Evolutionary conservation across 2,797 vertebrate genomes (phyloP), one percentile per base, ranked within the genome.

Genomic region (Novumbra hubbsi): DNA sequence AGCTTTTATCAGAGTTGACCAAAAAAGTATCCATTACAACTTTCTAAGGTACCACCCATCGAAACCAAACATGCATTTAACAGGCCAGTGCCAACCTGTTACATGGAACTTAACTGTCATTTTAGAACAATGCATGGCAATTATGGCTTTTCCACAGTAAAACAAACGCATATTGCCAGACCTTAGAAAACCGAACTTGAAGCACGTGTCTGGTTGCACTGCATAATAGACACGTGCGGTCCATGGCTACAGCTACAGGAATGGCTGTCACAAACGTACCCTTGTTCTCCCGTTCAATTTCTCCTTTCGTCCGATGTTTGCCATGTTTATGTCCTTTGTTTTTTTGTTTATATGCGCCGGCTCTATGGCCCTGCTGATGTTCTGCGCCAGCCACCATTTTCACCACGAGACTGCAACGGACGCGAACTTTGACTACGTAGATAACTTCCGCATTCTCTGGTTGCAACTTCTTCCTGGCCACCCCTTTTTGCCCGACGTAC

Each of bases 301-400:
- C 93, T 4, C 94, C 94, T 81, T 95, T 95, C 27, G 92, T 94
- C 64, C 94, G 89, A 81, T 96, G 95, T 78, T 91, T 94, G 50
- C 95, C 94, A 91, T 93, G 91, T 81, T 95, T 96, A 75, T 96
- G 95, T 1, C 83, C 80, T 81, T 96, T 96, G 69, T 95, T 96
- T 83, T 94, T 94, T 85, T 94, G 94, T 80, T 96, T 95, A 9
- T 87, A 94, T 41, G 83, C 8, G 5, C 94, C 94, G 11, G 94
- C 2, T 76, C 94, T 87, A 73, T 95, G 95, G 19, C 89, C 89
- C 70, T 92, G 92, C 80, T 94, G 93, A 85, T 92, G 90, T 70
- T 94, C 93, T 21, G 27, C 90, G 30, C 82, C 84, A 6, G 90
- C 92, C 81, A 89, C 93, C 95, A 95, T 95, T 83, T 92, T 93